Conservation (phyloP, 2,888 invertebrate genomes). For the Drosophila mayaguana region DNA sequence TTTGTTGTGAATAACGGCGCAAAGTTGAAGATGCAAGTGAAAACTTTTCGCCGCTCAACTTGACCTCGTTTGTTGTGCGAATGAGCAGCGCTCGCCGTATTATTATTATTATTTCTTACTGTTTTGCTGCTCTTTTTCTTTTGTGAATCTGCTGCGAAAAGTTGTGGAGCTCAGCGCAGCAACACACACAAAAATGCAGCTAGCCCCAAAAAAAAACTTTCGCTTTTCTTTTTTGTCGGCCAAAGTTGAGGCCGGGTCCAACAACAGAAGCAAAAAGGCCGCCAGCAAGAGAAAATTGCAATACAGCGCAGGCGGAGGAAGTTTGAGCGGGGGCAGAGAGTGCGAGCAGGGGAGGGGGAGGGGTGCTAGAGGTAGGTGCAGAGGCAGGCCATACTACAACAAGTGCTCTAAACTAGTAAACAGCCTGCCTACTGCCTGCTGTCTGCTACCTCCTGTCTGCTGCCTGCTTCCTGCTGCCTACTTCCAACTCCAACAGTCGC, state of each 20-base stretch:
- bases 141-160: slow-evolving; percentile 31
- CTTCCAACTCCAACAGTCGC: not conserved
- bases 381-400: not conserved
- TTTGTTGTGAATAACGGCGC: slow-evolving; percentile 39
- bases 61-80: slow-evolving; percentile 47
- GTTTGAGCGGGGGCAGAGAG: no score
- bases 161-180: slow-evolving; percentile 29
- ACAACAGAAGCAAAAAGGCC: slow-evolving; percentile 39
- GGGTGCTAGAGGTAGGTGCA: no score
- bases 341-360: not conserved
- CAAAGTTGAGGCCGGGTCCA: slow-evolving; percentile 17
- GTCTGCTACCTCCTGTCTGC: not conserved
- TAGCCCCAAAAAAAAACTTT: not conserved
- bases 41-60: slow-evolving; percentile 53
- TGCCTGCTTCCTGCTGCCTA: not conserved
- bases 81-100: slow-evolving; percentile 21
- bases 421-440: not conserved
- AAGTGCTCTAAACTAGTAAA: slow-evolving; percentile 41
- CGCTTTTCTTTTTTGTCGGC: not conserved
- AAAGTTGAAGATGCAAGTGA: slow-evolving; percentile 34
- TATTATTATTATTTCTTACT: slow-evolving; percentile 6
- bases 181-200: slow-evolving; percentile 32
- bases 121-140: slow-evolving; percentile 24
- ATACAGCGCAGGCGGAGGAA: slow-evolving; percentile 17
- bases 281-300: slow-evolving; percentile 45